A percentile compares a stretch with the other conserved stretches of the same genome.
phyloP scores from a whole-genome alignment of 2,888 invertebrate genomes.

The Pollenia amentaria region DNA sequence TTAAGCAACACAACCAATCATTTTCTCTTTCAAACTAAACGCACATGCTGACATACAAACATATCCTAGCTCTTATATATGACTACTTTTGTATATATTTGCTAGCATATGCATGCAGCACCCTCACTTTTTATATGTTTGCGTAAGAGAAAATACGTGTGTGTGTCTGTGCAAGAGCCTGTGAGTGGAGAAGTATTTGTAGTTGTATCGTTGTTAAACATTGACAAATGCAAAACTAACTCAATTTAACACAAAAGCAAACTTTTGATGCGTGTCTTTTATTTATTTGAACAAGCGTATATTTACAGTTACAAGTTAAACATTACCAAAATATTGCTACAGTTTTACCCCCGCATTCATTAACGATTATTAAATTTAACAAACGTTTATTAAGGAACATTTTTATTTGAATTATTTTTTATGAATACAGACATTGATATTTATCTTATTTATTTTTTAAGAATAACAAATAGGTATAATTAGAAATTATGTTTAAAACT shows the following conservation, averaged over 20 bases:
- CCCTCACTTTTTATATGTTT: slow-evolving; percentile 27
- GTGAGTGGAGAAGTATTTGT: slow-evolving; percentile 36
- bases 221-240: slow-evolving; percentile 73
- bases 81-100: background rate
- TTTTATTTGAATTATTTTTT: no score
- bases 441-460: background rate
- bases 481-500: no score
- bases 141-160: background rate
- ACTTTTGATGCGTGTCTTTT: slow-evolving; percentile 64
- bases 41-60: background rate
- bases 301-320: background rate
- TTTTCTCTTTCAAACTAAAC: slow-evolving; percentile 38
- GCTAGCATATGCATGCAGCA: slow-evolving; percentile 6
- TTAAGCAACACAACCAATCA: slow-evolving; percentile 63
- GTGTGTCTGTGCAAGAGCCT: background rate
- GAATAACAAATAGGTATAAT: background rate
- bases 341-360: no score
- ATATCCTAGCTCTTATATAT: background rate
- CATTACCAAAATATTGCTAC: background rate
- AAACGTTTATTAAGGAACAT: no score
- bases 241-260: slow-evolving; percentile 71
- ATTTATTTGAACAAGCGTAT: slow-evolving; percentile 39
- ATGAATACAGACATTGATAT: background rate
- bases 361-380: no score
- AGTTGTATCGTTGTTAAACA: slow-evolving; percentile 68